These are phyloP conservation scores for Cheirogaleus medius DNA, from an alignment of 2,113 vertebrate genomes.

Conservation along the genomic window DNA sequence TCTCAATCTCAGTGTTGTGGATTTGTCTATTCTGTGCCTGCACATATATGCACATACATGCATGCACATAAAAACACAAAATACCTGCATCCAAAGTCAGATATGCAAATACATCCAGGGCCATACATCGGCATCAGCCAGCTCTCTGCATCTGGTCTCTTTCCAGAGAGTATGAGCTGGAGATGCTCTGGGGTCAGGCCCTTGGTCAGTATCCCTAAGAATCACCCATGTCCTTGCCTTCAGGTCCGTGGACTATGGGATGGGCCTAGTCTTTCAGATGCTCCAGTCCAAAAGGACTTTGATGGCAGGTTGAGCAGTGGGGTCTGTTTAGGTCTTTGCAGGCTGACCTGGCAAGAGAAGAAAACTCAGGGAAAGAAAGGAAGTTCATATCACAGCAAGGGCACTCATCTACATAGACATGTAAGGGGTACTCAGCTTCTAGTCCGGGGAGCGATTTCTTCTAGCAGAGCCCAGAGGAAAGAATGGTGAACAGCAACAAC, in stretches of 20 bases:
- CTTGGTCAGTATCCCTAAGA: background rate
- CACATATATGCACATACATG: background rate
- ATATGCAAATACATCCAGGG: background rate
- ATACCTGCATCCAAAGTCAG: background rate
- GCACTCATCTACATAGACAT: background rate
- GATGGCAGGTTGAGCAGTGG: background rate
- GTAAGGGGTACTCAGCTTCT: accelerated
- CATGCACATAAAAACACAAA: background rate
- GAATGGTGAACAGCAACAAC: background rate
- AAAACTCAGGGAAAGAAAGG: background rate
- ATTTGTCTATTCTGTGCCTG: background rate
- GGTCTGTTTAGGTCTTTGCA: background rate
- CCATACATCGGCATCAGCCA: too few relatives aligned
- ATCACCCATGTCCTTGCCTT: background rate
- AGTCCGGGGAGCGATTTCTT: background rate
- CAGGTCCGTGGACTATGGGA: background rate
- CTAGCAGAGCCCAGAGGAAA: background rate
- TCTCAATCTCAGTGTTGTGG: background rate
- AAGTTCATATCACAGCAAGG: background rate
- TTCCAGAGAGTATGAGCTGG: background rate
- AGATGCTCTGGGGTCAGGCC: background rate
- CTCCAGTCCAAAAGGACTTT: background rate
- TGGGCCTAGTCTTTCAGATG: background rate
- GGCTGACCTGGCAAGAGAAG: background rate
- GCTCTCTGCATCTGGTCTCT: background rate